Evolutionary conservation across 1,140 invertebrate genomes (phyloP), one percentile per base, ranked within the genome.

Genomic region (Drosophila melanica): DNA sequence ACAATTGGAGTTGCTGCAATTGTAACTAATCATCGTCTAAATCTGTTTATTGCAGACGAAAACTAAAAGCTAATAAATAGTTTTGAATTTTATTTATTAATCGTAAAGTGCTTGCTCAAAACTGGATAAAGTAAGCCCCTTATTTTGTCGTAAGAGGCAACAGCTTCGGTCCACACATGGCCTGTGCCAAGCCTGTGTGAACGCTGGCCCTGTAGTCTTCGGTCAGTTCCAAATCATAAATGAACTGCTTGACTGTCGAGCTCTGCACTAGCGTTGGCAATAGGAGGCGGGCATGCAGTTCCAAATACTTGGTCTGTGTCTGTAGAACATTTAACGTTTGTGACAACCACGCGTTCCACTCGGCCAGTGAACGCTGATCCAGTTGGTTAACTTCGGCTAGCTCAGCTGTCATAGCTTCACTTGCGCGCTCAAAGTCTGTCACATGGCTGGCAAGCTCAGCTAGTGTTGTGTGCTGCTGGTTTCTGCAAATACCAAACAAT

Each of bases 281-380:
- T 9, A 77, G 9, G 4, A 10, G 37, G 42, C 35, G 71, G 6
- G n/a, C 27, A 44, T 63, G 35, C 9, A 75, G 20, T 33, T 75
- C 33, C 54, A 77, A 45, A 23, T 75, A 77, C n/a, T 77, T 77
- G 14, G 42, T 27, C 16, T 77, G 75, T 0, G 71, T 70, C 10
- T 77, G 75, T 5, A 75, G 10, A 6, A 75, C 65, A 7, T 5
- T 60, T 27, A 75, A 35, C 1, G 66, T 41, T 27, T 64, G 45
- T 7, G 33, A 9, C 3, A 75, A 30, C 64, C 64, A 77, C 9
- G n/a, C 9, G 20, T n/a, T 39, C 53, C 71, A 77, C 10, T 67
- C 30, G 2, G 41, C 5, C 3, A 67, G 33, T 27, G 48, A n/a
- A 12, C 18, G 7, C 2, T 6, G 35, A 6, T 8, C 35, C 16